Evolutionary conservation across 2,888 invertebrate genomes (phyloP).

Genomic region (Copidosoma aretas): DNA sequence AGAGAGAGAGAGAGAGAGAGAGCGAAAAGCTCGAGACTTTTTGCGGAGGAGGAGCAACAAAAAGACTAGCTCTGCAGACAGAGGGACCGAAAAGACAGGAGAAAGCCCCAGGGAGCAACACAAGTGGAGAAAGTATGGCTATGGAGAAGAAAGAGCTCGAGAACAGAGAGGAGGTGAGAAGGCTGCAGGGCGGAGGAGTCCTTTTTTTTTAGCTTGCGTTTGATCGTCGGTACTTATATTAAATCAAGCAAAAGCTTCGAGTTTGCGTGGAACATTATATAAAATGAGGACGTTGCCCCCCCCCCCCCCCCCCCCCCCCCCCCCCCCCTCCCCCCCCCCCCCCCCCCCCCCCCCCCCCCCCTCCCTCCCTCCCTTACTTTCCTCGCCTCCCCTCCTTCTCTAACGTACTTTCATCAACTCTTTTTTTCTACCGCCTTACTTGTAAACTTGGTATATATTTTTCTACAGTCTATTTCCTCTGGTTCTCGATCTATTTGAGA

Average conservation of each 20-base stretch:
- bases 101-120: background rate
- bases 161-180: conserved; percentile 12
- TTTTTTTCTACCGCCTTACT: background rate
- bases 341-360: background rate
- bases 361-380: no score
- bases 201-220: conserved; percentile 25
- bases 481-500: no score
- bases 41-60: conserved; percentile 1
- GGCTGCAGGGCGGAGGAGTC: conserved; percentile 1
- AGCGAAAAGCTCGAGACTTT: background rate
- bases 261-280: conserved; percentile 42
- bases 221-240: conserved; percentile 39
- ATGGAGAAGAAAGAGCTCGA: background rate
- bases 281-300: conserved; percentile 33
- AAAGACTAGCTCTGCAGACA: conserved; percentile 6
- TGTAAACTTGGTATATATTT: no score
- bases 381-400: no score
- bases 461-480: no score
- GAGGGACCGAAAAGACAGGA: background rate
- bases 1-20: conserved; percentile 2
- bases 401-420: conserved; percentile 36
- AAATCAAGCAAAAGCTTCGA: conserved; percentile 42
- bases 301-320: background rate
- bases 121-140: background rate
- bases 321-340: background rate